Evolutionary conservation across 1,140 invertebrate genomes (phyloP).

Genomic region (Pseudomyrmex dendroicus): DNA sequence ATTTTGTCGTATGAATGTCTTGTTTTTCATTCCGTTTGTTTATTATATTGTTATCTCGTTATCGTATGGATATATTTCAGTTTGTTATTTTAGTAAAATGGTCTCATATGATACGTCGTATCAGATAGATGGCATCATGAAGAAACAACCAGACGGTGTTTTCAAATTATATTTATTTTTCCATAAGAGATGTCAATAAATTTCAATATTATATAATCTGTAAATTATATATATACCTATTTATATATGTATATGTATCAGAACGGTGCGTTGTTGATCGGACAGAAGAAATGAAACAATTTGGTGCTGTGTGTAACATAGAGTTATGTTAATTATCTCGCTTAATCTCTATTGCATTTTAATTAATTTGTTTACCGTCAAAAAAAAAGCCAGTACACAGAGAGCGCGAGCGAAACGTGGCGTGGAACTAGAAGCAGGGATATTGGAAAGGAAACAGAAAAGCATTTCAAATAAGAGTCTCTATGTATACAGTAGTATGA

Average conservation of each 20-base stretch:
- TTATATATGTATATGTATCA: too few relatives aligned
- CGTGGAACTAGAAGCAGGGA: slow-evolving; percentile 35
- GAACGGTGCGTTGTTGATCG: slow-evolving; percentile 78
- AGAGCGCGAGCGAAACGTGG: slow-evolving; percentile 14
- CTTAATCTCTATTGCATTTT: slow-evolving; percentile 62
- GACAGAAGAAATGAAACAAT: slow-evolving; percentile 75
- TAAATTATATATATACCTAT: slow-evolving; percentile 63
- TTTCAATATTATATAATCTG: slow-evolving; percentile 76
- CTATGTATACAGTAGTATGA: slow-evolving; percentile 24
- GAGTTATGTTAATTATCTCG: slow-evolving; percentile 50
- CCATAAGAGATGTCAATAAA: slow-evolving; percentile 73
- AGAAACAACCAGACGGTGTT: not conserved
- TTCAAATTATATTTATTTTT: slow-evolving; percentile 79
- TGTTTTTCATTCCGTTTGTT: too few relatives aligned
- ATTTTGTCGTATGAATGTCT: too few relatives aligned
- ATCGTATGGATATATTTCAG: too few relatives aligned
- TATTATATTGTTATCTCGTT: too few relatives aligned
- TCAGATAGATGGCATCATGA: not conserved
- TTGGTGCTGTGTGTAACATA: slow-evolving; percentile 67
- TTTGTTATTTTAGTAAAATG: too few relatives aligned
- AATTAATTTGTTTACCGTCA: slow-evolving; percentile 59
- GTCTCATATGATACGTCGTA: too few relatives aligned
- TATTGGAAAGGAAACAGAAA: slow-evolving; percentile 55
- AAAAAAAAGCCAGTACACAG: slow-evolving; percentile 54
- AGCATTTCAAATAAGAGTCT: slow-evolving; percentile 56